phyloP scores from a whole-genome alignment of 2,888 invertebrate genomes.

The Trichogramma dendrolimi region DNA sequence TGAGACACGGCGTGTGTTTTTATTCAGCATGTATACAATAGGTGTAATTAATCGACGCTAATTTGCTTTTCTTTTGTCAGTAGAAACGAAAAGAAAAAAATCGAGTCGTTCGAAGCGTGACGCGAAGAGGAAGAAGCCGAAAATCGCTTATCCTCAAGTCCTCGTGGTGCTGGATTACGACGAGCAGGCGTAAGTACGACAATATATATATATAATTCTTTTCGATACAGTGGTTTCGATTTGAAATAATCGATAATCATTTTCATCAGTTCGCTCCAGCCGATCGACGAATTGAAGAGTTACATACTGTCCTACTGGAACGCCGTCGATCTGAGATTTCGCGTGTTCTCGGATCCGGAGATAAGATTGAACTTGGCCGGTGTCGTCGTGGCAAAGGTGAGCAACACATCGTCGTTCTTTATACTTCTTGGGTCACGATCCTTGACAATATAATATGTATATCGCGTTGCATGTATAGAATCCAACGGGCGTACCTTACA shows the following conservation, averaged over 20 bases:
- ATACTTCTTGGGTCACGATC: neutral
- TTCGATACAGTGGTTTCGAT: neutral
- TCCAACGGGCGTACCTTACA: conserved; percentile 35
- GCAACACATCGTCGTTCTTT: neutral
- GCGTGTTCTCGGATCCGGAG: conserved; percentile 36
- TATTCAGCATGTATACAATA: too few relatives aligned
- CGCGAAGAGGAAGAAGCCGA: conserved; percentile 18
- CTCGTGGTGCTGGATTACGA: conserved; percentile 40
- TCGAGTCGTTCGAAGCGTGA: too few relatives aligned
- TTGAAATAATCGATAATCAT: neutral
- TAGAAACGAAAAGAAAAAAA: neutral
- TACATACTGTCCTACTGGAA: conserved; percentile 44
- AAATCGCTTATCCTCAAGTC: conserved; percentile 40
- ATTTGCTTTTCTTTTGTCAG: neutral
- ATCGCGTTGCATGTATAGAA: conserved; percentile 29
- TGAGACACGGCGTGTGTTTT: too few relatives aligned
- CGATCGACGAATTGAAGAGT: conserved; percentile 31
- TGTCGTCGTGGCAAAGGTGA: conserved; percentile 29
- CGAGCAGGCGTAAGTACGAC: conserved; percentile 16
- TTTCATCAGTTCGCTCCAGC: conserved; percentile 31
- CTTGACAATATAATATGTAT: neutral
- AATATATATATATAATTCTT: neutral
- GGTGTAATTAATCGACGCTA: neutral
- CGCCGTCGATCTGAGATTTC: conserved; percentile 44
- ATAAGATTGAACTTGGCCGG: conserved; percentile 43